Evolutionary conservation across 2,797 vertebrate species (phyloP).

Genomic region (Otolemur crassicaudatus): DNA sequence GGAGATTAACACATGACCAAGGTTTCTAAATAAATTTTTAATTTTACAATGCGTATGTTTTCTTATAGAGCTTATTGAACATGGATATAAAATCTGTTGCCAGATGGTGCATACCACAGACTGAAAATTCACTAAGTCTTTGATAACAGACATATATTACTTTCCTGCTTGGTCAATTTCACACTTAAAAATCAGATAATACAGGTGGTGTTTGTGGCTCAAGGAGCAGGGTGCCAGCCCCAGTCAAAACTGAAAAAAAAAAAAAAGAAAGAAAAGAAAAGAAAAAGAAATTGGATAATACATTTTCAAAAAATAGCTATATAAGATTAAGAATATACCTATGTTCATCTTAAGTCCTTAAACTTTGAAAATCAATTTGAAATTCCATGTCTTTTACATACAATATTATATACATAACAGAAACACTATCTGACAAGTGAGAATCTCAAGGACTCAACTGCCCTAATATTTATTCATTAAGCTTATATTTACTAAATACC

Average conservation of each 20-base stretch:
- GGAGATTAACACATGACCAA: not conserved
- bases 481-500: not conserved
- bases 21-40: not conserved
- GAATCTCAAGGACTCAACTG: not conserved
- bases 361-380: conserved; percentile 4
- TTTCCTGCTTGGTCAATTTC: not conserved
- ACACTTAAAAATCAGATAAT: not conserved
- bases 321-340: not conserved
- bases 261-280: too few relatives aligned
- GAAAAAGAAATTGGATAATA: not conserved
- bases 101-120: not conserved
- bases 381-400: not conserved
- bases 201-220: too few relatives aligned
- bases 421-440: conserved; percentile 13
- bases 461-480: not conserved
- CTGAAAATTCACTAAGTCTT: not conserved
- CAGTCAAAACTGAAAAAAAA: too few relatives aligned
- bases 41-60: not conserved
- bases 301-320: not conserved
- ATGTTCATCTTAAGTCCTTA: not conserved
- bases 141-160: not conserved
- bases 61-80: not conserved
- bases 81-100: not conserved
- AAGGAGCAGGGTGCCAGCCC: too few relatives aligned
- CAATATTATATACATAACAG: not conserved